Base-by-base conservation (phyloP, 1,140 invertebrate genomes). In the Ostrea denselamellosa region DNA sequence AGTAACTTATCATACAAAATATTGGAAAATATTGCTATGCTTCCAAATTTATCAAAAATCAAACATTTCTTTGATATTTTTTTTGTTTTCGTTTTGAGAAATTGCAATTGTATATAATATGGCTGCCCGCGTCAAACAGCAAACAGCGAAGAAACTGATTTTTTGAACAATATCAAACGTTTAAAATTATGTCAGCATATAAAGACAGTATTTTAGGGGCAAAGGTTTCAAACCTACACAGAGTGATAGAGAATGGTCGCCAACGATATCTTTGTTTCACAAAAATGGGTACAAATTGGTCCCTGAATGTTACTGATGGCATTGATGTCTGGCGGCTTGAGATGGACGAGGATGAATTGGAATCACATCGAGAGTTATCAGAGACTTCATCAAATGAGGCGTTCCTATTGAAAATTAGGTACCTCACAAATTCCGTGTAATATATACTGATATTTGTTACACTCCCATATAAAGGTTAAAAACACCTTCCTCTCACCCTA, bases 181-280 rank as follows among this genome's bases (percentile, higher is more conserved):
- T 28, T 77, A 77, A 86, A n/a, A 84, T n/a, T 68, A 92, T 92
- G 92, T 19, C 90, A n/a, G 85, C 89, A 71, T 86, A 91, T 56
- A 89, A 86, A 77, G 85, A 88, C 44, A 44, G 89, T 12, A 44
- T 92, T 12, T 89, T 58, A 22, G 89, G 91, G n/a, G 68, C 86
- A 25, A 89, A 91, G 85, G 85, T 92, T 12, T 87, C 90, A 14
- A 65, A 86, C 83, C n/a, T 92, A 58, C 89, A 92, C 56, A 85
- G 81, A 81, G 58, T 91, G 5, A 65, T 90, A 8, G 44, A 88
- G 83, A 91, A 89, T 84, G 90, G 87, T 4, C 89, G 86, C 8
- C 89, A 90, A n/a, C 90, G 90, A 58, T 93, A 87, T 85, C 58
- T 94, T 28, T 91, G 91, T 83, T 94, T 91, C 65, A 93, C 92